Percentiles rank a stretch among this genome's conserved stretches.
Conservation (phyloP, 2,797 vertebrate genomes). For the Peromyscus nudipes region DNA sequence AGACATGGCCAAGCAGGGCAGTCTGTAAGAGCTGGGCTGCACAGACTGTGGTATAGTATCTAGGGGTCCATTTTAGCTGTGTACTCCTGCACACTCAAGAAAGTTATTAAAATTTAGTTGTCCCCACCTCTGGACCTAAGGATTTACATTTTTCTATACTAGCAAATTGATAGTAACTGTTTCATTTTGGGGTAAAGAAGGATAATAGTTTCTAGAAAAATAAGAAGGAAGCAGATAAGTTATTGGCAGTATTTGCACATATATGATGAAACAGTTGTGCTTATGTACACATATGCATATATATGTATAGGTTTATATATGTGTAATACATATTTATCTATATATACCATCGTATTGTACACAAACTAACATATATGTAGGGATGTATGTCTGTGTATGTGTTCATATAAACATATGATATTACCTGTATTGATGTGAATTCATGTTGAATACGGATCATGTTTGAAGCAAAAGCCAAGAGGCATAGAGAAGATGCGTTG, state of each 20-base stretch:
- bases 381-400: neutral
- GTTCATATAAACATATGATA: neutral
- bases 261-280: neutral
- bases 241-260: neutral
- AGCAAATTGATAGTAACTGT: neutral
- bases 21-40: neutral
- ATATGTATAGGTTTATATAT: neutral
- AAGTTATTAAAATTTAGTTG: slow-evolving; percentile 13
- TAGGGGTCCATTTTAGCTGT: no score
- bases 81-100: neutral
- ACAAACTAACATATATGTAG: neutral
- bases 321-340: neutral
- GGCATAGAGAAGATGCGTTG: neutral
- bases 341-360: neutral
- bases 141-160: slow-evolving; percentile 11
- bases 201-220: neutral
- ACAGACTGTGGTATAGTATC: no score
- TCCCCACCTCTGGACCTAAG: neutral
- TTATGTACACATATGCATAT: neutral
- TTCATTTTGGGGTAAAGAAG: neutral
- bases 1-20: neutral
- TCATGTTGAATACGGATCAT: neutral
- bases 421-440: neutral
- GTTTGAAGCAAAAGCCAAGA: neutral
- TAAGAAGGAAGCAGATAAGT: neutral